Evolutionary conservation across 2,888 invertebrate genomes (phyloP).

Genomic region (Lobophora halterata): DNA sequence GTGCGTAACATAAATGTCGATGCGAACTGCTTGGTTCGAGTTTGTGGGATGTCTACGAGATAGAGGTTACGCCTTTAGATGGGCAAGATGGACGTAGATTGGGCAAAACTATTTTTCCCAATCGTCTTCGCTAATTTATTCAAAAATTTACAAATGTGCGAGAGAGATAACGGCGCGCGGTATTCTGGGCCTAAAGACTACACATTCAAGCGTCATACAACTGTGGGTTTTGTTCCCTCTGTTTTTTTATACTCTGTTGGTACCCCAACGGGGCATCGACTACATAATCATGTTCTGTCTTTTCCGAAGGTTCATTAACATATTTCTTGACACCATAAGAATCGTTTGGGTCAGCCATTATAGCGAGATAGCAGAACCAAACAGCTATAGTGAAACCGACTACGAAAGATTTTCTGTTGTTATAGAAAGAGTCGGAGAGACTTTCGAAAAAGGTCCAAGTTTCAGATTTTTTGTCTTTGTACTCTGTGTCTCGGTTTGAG

Average conservation of each 20-base stretch:
- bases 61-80: too few relatives aligned
- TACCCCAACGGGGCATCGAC: slow-evolving; percentile 58
- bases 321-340: slow-evolving; percentile 35
- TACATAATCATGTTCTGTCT: too few relatives aligned
- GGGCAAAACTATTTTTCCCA: too few relatives aligned
- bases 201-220: slow-evolving; percentile 58
- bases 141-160: too few relatives aligned
- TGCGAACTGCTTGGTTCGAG: too few relatives aligned
- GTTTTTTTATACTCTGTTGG: slow-evolving; percentile 43
- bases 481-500: slow-evolving; percentile 58
- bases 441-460: slow-evolving; percentile 58
- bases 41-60: too few relatives aligned
- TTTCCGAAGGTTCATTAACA: slow-evolving; percentile 27
- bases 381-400: slow-evolving; percentile 52
- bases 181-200: background rate
- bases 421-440: slow-evolving; percentile 47
- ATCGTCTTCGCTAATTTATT: too few relatives aligned
- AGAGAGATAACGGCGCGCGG: too few relatives aligned
- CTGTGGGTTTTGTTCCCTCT: slow-evolving; percentile 53
- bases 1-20: too few relatives aligned
- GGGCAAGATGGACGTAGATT: too few relatives aligned
- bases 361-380: slow-evolving; percentile 19
- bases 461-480: slow-evolving; percentile 40
- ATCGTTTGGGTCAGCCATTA: slow-evolving; percentile 43
- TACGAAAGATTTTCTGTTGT: slow-evolving; percentile 49